phyloP scores from a whole-genome alignment of 2,113 vertebrate genomes.

The Rhabdornis inornatus region DNA sequence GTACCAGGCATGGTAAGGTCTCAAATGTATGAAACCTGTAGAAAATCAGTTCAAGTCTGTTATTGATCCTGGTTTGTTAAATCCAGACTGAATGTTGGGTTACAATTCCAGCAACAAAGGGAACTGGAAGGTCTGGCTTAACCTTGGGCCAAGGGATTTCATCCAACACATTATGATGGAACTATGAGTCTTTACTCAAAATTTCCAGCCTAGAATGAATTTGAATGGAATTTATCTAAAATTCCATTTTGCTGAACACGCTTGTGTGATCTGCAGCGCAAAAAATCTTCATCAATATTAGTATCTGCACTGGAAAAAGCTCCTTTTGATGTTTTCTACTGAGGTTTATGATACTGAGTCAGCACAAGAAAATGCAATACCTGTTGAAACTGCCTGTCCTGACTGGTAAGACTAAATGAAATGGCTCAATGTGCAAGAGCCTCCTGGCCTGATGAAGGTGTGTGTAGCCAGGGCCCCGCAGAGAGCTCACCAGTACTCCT shows the following conservation, averaged over 20 bases:
- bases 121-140: neutral
- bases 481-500: conserved; percentile 93
- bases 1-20: neutral
- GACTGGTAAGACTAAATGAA: neutral
- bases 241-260: neutral
- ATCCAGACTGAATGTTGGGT: neutral
- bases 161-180: neutral
- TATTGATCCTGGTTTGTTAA: neutral
- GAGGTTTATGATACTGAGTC: neutral
- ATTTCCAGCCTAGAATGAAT: neutral
- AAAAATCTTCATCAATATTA: neutral
- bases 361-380: neutral
- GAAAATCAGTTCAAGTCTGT: neutral
- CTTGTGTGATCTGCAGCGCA: neutral
- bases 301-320: neutral
- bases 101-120: neutral
- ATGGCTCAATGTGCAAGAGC: neutral
- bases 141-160: rapidly evolving
- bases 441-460: neutral
- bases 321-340: neutral
- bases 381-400: neutral
- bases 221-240: neutral
- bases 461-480: neutral
- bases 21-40: neutral
- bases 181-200: neutral